Conservation (phyloP, 2,113 vertebrate genomes). For the Synchiropus splendidus region DNA sequence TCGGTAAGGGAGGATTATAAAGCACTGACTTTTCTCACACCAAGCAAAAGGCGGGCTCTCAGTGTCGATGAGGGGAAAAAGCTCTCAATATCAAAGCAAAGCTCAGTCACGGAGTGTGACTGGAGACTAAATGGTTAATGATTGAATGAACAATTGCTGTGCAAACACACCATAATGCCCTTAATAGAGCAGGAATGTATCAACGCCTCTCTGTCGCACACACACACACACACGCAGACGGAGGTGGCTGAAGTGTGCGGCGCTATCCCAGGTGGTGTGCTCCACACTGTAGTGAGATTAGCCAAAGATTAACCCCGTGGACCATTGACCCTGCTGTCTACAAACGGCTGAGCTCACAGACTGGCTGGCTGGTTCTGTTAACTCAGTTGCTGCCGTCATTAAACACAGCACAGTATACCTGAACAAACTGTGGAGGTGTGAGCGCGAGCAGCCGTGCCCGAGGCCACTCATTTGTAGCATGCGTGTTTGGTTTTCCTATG, state of each 20-base stretch:
- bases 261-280: constrained; percentile 44
- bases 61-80: too few relatives aligned
- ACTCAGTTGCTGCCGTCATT: constrained; percentile 52
- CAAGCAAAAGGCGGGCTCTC: too few relatives aligned
- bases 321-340: constrained; percentile 68
- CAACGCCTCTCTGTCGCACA: not conserved
- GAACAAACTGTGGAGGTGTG: too few relatives aligned
- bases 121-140: constrained; percentile 37
- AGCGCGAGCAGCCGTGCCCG: too few relatives aligned
- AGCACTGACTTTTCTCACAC: too few relatives aligned
- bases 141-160: constrained; percentile 27
- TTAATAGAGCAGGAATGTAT: constrained; percentile 15
- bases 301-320: constrained; percentile 75
- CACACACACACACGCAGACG: constrained; percentile 1
- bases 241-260: constrained; percentile 13
- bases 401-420: too few relatives aligned
- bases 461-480: too few relatives aligned
- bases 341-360: constrained; percentile 63
- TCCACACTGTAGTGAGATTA: constrained; percentile 69
- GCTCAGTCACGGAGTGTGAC: constrained; percentile 40
- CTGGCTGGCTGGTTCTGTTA: constrained; percentile 9
- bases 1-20: too few relatives aligned
- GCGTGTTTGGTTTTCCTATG: not conserved
- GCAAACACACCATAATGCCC: constrained; percentile 17
- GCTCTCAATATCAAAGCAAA: constrained; percentile 1